Evolutionary conservation across 2,113 vertebrate species (phyloP), one percentile per base, ranked within the genome.

Genomic region (Struthio camelus): DNA sequence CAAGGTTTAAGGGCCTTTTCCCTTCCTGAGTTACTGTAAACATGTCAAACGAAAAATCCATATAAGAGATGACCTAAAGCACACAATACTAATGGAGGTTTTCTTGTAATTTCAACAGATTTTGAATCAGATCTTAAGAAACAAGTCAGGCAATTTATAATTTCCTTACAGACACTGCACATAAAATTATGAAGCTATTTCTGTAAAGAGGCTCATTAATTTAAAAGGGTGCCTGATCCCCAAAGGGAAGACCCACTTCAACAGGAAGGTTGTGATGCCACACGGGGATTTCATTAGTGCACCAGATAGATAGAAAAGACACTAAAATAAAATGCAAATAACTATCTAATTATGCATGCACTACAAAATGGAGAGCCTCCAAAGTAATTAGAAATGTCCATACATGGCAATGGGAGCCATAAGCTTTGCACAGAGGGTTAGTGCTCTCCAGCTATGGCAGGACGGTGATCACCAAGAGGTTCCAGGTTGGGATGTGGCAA

Each of bases 301-400:
- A 75, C 80, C 4, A 2, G 64, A 93, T 85, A 75, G 76, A 69
- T 85, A 75, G 76, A 69, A 94, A 93, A 93, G 70, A 85, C 83
- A 94, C 88, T 94, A 76, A 95, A 97, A 93, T 62, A 81, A 95
- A 96, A 97, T 80, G 80, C 95, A 97, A 97, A 95, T 97, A 97
- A 95, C 93, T 96, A 61, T 50, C 72, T 94, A 96, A 93, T 97
- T 96, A 95, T 86, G 65, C 90, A 84, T 93, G 82, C 82, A 36
- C 85, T 93, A 95, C 95, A 97, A 94, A 95, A 94, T 80, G 77
- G 75, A 96, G 88, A 11, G 8, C 65, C 92, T 95, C 94, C 93
- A 96, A 90, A 95, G 58, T 90, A 76, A 28, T 89, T 94, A 97
- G 87, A 89, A 90, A 94, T 93, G 92, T 95, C 78, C 95, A 78